Percentiles rank a stretch among this genome's conserved stretches.
phyloP scores from a whole-genome alignment of 2,888 invertebrate genomes.

The Lapara coniferarum region DNA sequence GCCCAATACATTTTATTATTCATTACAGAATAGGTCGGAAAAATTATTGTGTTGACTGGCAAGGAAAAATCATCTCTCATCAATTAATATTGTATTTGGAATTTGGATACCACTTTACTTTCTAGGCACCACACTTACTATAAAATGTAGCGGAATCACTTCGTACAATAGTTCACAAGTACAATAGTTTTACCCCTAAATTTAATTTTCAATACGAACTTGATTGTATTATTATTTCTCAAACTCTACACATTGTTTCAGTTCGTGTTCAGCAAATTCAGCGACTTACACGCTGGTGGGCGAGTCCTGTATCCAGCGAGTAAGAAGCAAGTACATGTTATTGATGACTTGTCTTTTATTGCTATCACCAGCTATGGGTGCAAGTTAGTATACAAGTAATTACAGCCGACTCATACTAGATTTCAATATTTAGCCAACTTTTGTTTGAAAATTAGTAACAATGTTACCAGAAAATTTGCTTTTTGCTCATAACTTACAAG shows the following conservation, averaged over 20 bases:
- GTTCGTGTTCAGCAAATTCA: slow-evolving; percentile 80
- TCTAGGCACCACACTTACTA: background rate
- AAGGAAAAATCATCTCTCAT: background rate
- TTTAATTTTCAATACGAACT: background rate
- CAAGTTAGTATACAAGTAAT: slow-evolving; percentile 48
- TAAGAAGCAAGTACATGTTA: slow-evolving; percentile 74
- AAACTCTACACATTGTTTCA: slow-evolving; percentile 42
- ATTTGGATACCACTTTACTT: too few species aligned
- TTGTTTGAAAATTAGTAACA: background rate
- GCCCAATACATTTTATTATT: too few species aligned
- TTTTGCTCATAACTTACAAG: too few species aligned
- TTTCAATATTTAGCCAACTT: background rate
- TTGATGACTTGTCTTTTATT: slow-evolving; percentile 73
- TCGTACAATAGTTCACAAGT: too few species aligned
- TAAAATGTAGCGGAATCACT: background rate
- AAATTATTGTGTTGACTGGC: too few species aligned
- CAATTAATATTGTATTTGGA: background rate
- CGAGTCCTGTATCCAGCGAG: slow-evolving; percentile 76
- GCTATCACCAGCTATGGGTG: slow-evolving; percentile 68
- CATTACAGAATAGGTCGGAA: too few species aligned
- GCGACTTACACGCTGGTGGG: slow-evolving; percentile 84
- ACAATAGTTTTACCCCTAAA: too few species aligned
- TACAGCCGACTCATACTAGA: too few species aligned
- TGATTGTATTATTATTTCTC: background rate
- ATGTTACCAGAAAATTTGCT: too few species aligned